A percentile compares a stretch with the other conserved stretches of the same genome.
Conservation (phyloP, 2,888 invertebrate species). For the Julus scandinavius region DNA sequence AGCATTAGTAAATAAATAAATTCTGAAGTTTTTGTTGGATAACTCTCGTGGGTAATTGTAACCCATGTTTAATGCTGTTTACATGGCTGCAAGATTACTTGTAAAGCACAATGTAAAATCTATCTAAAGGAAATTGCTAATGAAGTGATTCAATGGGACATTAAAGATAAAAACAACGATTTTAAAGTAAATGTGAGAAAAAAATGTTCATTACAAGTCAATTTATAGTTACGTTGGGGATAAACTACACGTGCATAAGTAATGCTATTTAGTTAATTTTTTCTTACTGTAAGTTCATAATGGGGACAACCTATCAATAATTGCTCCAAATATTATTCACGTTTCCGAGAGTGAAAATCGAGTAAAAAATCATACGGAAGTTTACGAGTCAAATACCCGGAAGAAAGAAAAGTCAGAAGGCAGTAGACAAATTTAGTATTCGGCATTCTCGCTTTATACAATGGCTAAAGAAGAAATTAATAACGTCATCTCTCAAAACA, state of each 20-base stretch:
- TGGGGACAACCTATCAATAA: constrained; percentile 6
- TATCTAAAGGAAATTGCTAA: background rate
- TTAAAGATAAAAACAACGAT: background rate
- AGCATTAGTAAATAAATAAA: too few species aligned
- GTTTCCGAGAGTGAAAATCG: constrained; percentile 3
- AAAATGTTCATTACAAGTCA: background rate
- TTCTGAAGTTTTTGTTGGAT: too few species aligned
- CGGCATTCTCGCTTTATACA: constrained; percentile 9
- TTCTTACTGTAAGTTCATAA: background rate
- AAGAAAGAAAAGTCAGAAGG: background rate
- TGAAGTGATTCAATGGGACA: background rate
- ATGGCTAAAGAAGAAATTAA: background rate
- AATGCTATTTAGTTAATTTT: background rate
- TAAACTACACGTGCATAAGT: background rate
- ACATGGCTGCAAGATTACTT: background rate
- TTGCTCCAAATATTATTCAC: constrained; percentile 36
- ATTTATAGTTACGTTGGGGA: background rate
- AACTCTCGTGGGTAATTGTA: too few species aligned
- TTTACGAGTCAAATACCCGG: constrained; percentile 46
- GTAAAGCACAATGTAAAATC: too few species aligned
- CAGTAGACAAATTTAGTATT: background rate
- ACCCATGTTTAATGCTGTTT: too few species aligned
- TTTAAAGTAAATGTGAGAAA: background rate
- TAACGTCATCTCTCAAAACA: background rate
- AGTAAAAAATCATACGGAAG: background rate